These are phyloP conservation scores for Sminthopsis crassicaudata DNA, from an alignment of 2,113 vertebrate species.

Conservation along the genomic window DNA sequence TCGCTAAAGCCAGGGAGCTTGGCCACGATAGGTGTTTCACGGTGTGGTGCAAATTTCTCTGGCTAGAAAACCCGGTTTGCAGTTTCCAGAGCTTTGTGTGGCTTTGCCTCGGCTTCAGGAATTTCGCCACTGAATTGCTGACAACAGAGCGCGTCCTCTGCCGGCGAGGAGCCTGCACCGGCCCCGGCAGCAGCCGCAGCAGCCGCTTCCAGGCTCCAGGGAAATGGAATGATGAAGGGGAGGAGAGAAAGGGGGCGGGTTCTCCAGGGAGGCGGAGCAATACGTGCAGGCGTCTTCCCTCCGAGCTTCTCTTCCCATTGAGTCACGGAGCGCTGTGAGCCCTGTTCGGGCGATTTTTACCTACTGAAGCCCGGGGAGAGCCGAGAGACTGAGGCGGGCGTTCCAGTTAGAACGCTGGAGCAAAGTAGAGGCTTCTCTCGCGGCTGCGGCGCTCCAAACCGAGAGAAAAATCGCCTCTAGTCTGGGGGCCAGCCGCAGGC, in stretches of 20 bases:
- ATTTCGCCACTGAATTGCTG: background rate
- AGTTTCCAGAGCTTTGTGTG: background rate
- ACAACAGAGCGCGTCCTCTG: fast-evolving
- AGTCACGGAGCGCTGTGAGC: slow-evolving; percentile 73
- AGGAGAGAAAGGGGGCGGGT: background rate
- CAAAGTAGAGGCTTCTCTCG: slow-evolving; percentile 32
- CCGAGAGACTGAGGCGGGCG: slow-evolving; percentile 41
- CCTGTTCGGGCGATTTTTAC: slow-evolving; percentile 60
- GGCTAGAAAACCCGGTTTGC: background rate
- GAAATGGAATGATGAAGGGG: background rate
- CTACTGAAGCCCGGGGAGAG: slow-evolving; percentile 34
- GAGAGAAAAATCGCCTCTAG: slow-evolving; percentile 15
- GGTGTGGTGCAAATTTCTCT: background rate
- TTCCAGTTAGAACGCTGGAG: slow-evolving; percentile 31
- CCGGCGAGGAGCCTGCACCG: background rate
- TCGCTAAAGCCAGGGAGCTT: background rate
- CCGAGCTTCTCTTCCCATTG: slow-evolving; percentile 64
- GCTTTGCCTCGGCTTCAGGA: background rate
- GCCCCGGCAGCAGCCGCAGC: background rate
- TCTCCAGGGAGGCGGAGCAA: slow-evolving; percentile 19
- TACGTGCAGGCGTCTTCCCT: slow-evolving; percentile 20
- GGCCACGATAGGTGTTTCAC: background rate
- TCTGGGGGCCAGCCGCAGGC: slow-evolving; percentile 8
- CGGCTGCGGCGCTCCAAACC: slow-evolving; percentile 18
- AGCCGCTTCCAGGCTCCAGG: too few species aligned